Base-by-base conservation (phyloP, 2,888 invertebrate genomes). In the Synanthedon andrenaeformis region DNA sequence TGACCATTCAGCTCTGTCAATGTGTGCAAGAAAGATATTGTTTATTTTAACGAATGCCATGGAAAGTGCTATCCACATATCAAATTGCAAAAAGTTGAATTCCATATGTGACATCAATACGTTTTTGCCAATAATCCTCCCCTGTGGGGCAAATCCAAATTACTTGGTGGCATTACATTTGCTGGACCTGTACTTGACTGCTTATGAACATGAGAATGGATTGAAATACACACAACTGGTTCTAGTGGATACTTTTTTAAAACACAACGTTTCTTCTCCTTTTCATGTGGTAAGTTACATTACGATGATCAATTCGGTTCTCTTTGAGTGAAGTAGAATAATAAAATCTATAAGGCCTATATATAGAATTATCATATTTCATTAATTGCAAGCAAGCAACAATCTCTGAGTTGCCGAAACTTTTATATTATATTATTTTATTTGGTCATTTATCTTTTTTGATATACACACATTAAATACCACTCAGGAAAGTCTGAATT, bases 241-340 rank as follows among this genome's bases (percentile, higher is more conserved):
- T 55, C 66, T 89, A 58, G 69, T 91, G 1, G 89, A 91, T 70
- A 78, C 79, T 0, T 72, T 74, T 58, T 70, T 94, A n/a, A 85
- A 89, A 53, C 66, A 70, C 1, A 92, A 94, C 70, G 84, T 95
- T 2, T 88, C 89, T 23, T 93, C 93, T 0, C 92, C 92, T 10
- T 91, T 89, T 68, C 90, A 92, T 62, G 88, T 91, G 75, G 92
- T 92, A 78, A 85, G 88, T 80, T 28, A 12, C 14, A 49, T 41
- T 41, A 6, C 49, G 4, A 51, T 52, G 49, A 8, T 48, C 28
- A 13, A 14, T 49, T 49, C n/a, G 17, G 5, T 14, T 17, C 8
- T 10, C 1, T 23, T 50, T 50, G 11, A 17, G 11, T 19, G 50
- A 19, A 50, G 14, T 50, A 11, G 12, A 49, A 19, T 49, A 49